These are phyloP conservation scores for Microctonus hyperodae DNA, from an alignment of 2,888 invertebrate species.

Conservation along the genomic window DNA sequence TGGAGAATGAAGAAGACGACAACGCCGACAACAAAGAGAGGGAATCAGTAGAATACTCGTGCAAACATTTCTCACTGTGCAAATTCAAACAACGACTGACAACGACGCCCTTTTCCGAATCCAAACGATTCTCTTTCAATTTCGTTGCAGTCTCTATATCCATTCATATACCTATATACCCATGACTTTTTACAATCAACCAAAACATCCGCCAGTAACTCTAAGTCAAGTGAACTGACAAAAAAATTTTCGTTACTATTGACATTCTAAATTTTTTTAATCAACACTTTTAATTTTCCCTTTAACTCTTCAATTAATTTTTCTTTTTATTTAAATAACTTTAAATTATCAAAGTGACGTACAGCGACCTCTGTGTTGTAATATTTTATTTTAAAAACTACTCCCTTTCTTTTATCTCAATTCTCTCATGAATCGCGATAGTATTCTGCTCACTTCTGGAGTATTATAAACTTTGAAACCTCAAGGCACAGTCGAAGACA, in stretches of 20 bases:
- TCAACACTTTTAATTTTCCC: slow-evolving; percentile 2
- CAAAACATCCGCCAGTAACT: background rate
- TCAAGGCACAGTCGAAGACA: slow-evolving; percentile 3
- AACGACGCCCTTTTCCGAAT: slow-evolving; percentile 37
- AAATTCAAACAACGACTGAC: slow-evolving; percentile 51
- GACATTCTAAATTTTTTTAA: background rate
- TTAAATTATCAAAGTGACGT: too few relatives aligned
- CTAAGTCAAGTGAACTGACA: background rate
- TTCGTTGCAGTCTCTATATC: slow-evolving; percentile 19
- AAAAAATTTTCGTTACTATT: background rate
- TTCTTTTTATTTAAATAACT: too few relatives aligned
- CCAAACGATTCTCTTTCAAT: slow-evolving; percentile 20
- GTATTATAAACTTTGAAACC: slow-evolving; percentile 27
- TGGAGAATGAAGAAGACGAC: background rate
- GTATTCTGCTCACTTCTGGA: slow-evolving; percentile 10
- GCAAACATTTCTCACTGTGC: slow-evolving; percentile 43
- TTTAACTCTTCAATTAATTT: too few relatives aligned
- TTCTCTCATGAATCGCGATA: background rate
- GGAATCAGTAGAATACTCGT: slow-evolving; percentile 14
- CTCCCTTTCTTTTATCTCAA: slow-evolving; percentile 13
- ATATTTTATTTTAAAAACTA: slow-evolving; percentile 25
- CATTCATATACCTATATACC: background rate
- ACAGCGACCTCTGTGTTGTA: slow-evolving; percentile 6
- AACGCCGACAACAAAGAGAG: too few relatives aligned
- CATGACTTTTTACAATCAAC: background rate